Evolutionary conservation across 2,888 invertebrate species (phyloP).

Genomic region (Colostygia pectinataria): DNA sequence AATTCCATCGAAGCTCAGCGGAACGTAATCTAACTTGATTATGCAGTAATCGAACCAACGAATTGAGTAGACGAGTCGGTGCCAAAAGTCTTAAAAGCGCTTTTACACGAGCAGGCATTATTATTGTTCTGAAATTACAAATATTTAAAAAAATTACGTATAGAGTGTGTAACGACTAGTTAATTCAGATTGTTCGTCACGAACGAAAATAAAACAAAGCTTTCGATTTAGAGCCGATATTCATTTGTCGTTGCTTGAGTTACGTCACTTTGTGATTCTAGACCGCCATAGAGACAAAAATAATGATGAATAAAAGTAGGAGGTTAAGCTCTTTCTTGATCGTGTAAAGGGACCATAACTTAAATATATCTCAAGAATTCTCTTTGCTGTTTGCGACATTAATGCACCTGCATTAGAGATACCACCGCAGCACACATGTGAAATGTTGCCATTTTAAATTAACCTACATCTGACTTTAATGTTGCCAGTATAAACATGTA

Average conservation of each 20-base stretch:
- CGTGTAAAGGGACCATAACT: conserved; percentile 26
- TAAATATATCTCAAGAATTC: conserved; percentile 47
- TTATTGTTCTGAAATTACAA: background rate
- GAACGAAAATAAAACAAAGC: no score
- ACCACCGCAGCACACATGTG: conserved; percentile 34
- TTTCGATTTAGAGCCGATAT: no score
- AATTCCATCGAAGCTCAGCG: conserved; percentile 38
- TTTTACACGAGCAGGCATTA: conserved; percentile 8
- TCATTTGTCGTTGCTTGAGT: no score
- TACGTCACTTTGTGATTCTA: no score
- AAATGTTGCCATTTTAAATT: conserved; percentile 17
- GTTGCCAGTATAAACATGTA: conserved; percentile 10
- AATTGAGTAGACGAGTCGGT: conserved; percentile 37
- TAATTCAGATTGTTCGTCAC: no score
- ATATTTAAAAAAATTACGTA: no score
- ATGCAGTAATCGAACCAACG: conserved; percentile 43
- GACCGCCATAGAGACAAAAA: no score
- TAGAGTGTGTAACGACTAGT: no score
- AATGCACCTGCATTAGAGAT: conserved; percentile 55
- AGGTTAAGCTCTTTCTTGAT: background rate
- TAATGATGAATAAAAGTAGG: no score
- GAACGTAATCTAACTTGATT: conserved; percentile 42
- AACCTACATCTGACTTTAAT: background rate
- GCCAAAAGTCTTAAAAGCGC: conserved; percentile 34
- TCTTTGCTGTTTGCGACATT: conserved; percentile 43